Conservation (phyloP, 2,797 vertebrate species). For the Chaetophractus vellerosus region DNA sequence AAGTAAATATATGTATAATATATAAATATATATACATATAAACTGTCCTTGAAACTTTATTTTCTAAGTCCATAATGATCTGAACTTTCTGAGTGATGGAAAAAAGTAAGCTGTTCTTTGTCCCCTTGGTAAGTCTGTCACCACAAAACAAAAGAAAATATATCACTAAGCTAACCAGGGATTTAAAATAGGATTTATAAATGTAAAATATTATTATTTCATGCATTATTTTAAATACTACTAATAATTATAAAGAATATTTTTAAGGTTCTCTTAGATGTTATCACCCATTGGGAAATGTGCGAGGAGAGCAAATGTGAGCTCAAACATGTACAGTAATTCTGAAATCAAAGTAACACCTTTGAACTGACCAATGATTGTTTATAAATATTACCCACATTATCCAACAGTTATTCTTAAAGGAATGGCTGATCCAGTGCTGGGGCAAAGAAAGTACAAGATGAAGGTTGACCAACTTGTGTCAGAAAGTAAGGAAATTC, state of each 20-base stretch:
- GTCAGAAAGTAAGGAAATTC: background rate
- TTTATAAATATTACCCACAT: background rate
- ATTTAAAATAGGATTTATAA: background rate
- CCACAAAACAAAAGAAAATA: background rate
- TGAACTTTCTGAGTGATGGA: background rate
- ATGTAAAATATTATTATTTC: background rate
- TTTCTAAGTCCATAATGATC: slow-evolving; percentile 11
- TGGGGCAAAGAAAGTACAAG: background rate
- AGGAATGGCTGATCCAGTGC: background rate
- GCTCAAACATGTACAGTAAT: background rate
- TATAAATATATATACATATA: background rate
- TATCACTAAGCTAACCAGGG: background rate
- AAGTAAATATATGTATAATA: background rate
- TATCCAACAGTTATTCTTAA: background rate
- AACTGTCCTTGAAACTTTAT: background rate
- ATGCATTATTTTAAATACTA: background rate
- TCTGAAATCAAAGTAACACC: background rate
- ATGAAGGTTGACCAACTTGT: background rate
- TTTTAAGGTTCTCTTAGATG: background rate
- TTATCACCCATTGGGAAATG: background rate
- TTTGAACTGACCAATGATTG: background rate
- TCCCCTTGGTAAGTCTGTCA: background rate
- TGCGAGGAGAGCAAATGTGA: background rate
- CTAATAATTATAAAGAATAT: background rate
- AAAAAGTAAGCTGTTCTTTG: background rate